Percentiles rank a stretch among this genome's conserved stretches.
Conservation (phyloP, 2,797 vertebrate genomes). For the Galago senegalensis region DNA sequence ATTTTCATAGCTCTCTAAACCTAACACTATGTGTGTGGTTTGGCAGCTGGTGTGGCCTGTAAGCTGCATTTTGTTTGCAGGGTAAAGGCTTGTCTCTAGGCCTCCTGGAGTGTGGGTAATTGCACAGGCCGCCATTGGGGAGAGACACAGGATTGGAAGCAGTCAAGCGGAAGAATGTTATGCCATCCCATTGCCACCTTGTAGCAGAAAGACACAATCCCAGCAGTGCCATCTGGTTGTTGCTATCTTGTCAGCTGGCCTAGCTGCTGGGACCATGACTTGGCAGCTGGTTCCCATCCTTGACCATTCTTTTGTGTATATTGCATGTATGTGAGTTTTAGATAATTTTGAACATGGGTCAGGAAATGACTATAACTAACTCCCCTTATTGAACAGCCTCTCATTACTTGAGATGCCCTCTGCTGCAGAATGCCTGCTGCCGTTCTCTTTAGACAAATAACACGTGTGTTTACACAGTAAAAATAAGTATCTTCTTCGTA, state of each 20-base stretch:
- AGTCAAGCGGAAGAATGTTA: constrained; percentile 98
- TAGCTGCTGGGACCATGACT: constrained; percentile 93
- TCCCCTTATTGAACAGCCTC: constrained; percentile 91
- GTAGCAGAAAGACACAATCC: constrained; percentile 94
- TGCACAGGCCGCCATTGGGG: constrained; percentile 95
- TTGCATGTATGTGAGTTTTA: constrained; percentile 80
- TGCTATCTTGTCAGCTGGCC: constrained; percentile 96
- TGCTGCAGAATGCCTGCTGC: constrained; percentile 91
- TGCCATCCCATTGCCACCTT: constrained; percentile 99
- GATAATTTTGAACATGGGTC: constrained; percentile 90
- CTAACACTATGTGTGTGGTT: constrained; percentile 94
- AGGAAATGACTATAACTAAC: constrained; percentile 91
- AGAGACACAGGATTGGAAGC: constrained; percentile 97
- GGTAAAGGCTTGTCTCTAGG: constrained; percentile 96
- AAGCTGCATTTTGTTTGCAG: constrained; percentile 97
- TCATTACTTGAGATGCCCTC: constrained; percentile 91
- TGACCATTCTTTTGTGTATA: constrained; percentile 90
- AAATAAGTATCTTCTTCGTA: constrained; percentile 83
- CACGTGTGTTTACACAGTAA: constrained; percentile 88
- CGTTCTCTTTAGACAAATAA: constrained; percentile 91
- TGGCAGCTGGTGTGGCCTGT: constrained; percentile 98
- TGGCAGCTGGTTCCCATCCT: constrained; percentile 96
- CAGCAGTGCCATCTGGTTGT: constrained; percentile 97
- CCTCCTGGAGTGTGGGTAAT: constrained; percentile 98
- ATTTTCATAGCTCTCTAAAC: constrained; percentile 90